Base-by-base conservation (phyloP, 2,888 invertebrate species). In the Microchrysa polita region DNA sequence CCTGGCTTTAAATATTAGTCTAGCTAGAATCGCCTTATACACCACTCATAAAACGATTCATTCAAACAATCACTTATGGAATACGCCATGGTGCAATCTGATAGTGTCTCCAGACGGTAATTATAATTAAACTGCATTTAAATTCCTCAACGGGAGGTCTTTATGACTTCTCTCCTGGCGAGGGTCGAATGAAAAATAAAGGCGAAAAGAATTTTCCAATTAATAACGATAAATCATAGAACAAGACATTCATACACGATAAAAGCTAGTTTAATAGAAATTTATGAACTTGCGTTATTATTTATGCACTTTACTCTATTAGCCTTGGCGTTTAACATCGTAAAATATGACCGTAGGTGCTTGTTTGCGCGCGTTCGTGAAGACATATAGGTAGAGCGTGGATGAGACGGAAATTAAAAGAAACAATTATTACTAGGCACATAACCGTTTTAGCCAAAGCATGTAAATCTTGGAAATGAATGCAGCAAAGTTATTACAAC, bases 211-310 rank as follows among this genome's bases (percentile, higher is more conserved):
- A 55, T 20, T n/a, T 18, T 18, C 34, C 40, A 42, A 40, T 55
- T 69, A 69, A 55, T 55, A 57, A 34, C n/a, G 12, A 57, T 74
- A 74, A 74, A 74, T 74, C 74, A 71, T 72, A 52, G 27, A 60
- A 67, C 14, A 67, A 67, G 72, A 72, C 74, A 67, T 72, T 52
- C 60, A 74, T 16, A 34, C 67, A 40, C 40, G 72, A 72, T 72
- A 74, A 74, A 72, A 72, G 67, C 67, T 74, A 63, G 57, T 57
- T 67, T 59, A 67, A 52, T 59, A 67, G 60, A 67, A 72, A 74
- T 74, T 74, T 72, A 72, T 74, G 34, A 65, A 48, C 53, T 72
- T 12, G 14, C 59, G 61, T 12, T 71, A 34, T 22, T 18, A 48
- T 65, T 65, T 65, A 65, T 44, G 1, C 20, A 44, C 34, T 20